Conservation (phyloP, 2,113 vertebrate genomes). For the Theropithecus gelada region DNA sequence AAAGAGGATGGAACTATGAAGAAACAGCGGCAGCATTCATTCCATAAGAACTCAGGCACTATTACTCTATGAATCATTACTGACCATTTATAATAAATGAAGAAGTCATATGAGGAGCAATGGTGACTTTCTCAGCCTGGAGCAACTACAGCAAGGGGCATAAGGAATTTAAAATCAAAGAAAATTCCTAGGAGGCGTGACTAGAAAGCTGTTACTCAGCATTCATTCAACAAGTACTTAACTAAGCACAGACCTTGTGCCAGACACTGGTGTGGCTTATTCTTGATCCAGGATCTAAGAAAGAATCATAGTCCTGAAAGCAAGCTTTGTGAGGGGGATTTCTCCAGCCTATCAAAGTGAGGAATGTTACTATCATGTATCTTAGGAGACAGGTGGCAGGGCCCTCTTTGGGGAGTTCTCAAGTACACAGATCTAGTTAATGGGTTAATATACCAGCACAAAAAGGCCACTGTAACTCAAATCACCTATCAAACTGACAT, state of each 20-base stretch:
- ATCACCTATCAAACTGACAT: constrained; percentile 10
- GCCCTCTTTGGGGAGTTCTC: neutral
- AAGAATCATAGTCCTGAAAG: neutral
- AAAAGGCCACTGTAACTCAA: neutral
- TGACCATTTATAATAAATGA: neutral
- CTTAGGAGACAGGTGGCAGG: neutral
- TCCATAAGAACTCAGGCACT: neutral
- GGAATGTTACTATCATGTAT: neutral
- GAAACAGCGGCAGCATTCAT: neutral
- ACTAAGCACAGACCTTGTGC: neutral
- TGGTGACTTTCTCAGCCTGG: neutral
- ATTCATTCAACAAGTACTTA: neutral
- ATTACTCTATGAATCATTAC: neutral
- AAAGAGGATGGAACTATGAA: neutral
- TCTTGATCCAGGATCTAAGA: neutral
- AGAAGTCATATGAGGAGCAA: neutral
- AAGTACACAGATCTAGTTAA: constrained; percentile 11
- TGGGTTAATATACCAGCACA: neutral
- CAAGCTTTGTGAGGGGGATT: neutral
- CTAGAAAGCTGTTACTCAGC: neutral
- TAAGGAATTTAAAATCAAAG: neutral
- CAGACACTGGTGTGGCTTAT: neutral
- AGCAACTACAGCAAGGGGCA: neutral
- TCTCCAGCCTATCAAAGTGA: neutral
- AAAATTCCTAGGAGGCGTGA: neutral